Base-by-base conservation (phyloP, 2,797 vertebrate species). In the Tadarida brasiliensis region DNA sequence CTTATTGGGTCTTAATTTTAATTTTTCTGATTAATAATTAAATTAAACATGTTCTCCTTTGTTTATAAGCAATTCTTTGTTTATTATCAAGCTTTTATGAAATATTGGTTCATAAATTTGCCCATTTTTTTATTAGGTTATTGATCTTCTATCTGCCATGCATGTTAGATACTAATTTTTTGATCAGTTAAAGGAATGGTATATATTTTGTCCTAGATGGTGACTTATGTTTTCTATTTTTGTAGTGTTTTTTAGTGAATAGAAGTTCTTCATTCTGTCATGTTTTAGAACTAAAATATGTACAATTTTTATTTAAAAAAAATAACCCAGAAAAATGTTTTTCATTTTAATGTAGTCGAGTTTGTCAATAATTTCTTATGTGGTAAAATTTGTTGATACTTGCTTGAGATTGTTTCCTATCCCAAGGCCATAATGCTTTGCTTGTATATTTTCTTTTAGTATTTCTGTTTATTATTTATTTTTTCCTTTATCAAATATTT, bases 11-110 rank as follows among this genome's bases (percentile, higher is more conserved):
- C 15, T 76, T 91, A 85, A 90, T 85, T 94, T 94, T 87, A 54
- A 92, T 81, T 88, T 88, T 87, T 90, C 39, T 95, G 2, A 49
- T 86, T 86, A 85, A 74, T 67, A 87, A 76, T 39, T 71, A 82
- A 63, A 57, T 92, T 39, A 3, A 68, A 87, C 3, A 33, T 35
- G 11, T 88, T 65, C 22, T 67, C 35, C 77, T 88, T 73, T 63
- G 10, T 33, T 71, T 47, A 68, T 49, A 89, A 33, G 19, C 35
- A 33, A 24, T 94, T 89, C 16, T 73, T 68, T 30, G 16, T 51
- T 92, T 44, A 44, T 44, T 44, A 44, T 4, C 39, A 44, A 74
- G 8, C 35, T 47, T 70, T 59, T 84, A 9, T 80, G 22, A 92
- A 90, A 80, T 92, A 51, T 82, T 61, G 77, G 51, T 80, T 94